Percentiles rank a stretch among this genome's conserved stretches.
These are phyloP conservation scores for Magallana angulata DNA, from an alignment of 1,140 invertebrate species.

Conservation along the genomic window DNA sequence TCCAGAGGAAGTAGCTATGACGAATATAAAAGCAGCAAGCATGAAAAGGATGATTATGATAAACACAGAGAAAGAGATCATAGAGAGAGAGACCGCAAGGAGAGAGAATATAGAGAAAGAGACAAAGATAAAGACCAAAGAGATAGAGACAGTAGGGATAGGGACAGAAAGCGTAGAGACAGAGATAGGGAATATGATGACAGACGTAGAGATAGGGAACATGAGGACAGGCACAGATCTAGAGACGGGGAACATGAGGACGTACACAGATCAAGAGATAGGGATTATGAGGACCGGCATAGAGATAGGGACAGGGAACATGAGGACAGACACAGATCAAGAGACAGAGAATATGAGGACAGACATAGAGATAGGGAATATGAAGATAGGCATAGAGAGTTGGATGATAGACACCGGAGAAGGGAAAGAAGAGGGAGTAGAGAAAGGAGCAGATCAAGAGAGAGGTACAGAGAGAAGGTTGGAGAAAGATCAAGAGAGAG, in stretches of 20 bases:
- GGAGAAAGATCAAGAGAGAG: constrained; percentile 45
- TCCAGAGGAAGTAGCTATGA: neutral
- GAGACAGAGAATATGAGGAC: constrained; percentile 37
- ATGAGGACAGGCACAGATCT: constrained; percentile 47
- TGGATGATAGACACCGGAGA: constrained; percentile 14
- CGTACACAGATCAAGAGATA: constrained; percentile 28
- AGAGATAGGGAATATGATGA: constrained; percentile 56
- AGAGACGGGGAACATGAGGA: constrained; percentile 35
- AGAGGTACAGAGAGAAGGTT: constrained; percentile 42
- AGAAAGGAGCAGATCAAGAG: constrained; percentile 34
- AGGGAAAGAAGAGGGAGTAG: constrained; percentile 53
- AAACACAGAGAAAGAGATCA: constrained; percentile 7
- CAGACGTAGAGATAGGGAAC: constrained; percentile 52
- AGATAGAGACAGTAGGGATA: constrained; percentile 48
- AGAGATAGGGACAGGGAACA: constrained; percentile 59
- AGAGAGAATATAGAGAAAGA: constrained; percentile 52
- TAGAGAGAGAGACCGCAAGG: constrained; percentile 35
- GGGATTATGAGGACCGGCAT: constrained; percentile 46
- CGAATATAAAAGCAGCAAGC: constrained; percentile 41
- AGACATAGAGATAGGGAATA: constrained; percentile 57
- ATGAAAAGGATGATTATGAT: constrained; percentile 20
- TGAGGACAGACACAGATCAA: constrained; percentile 39
- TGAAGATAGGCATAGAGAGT: constrained; percentile 44
- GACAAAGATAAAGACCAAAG: constrained; percentile 38
- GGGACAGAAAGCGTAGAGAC: constrained; percentile 58